A percentile compares a stretch with the other conserved stretches of the same genome.
phyloP scores from a whole-genome alignment of 2,113 vertebrate species.

The Edolisoma coerulescens region DNA sequence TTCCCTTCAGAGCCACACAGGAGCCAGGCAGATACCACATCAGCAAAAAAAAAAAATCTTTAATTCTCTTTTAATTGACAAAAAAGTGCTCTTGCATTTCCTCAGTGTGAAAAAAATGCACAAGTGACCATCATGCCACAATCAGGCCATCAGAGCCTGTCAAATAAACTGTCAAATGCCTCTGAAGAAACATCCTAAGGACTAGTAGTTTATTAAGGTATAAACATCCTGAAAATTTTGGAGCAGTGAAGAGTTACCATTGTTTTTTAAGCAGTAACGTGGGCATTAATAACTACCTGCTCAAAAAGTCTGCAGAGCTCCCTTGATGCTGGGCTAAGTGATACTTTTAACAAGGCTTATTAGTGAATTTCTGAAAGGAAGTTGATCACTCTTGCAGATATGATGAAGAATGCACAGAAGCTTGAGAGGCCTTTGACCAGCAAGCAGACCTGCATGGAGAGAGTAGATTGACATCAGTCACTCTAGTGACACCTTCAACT shows the following conservation, averaged over 20 bases:
- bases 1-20: neutral
- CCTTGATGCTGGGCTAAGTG: fast-evolving
- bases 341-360: neutral
- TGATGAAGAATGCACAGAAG: neutral
- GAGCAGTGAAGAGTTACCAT: neutral
- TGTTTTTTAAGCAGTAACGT: neutral
- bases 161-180: neutral
- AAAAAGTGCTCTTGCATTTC: neutral
- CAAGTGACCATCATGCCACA: neutral
- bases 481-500: neutral
- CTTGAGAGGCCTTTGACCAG: neutral
- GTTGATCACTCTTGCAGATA: neutral
- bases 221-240: neutral
- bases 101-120: neutral
- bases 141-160: neutral
- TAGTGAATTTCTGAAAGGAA: neutral
- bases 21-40: neutral
- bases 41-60: neutral
- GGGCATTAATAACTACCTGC: fast-evolving
- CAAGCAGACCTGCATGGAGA: neutral
- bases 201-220: neutral
- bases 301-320: neutral
- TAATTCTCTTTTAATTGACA: neutral
- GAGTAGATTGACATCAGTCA: neutral
- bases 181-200: neutral